phyloP scores from a whole-genome alignment of 1,140 invertebrate species.

The Drosophila ambigua region DNA sequence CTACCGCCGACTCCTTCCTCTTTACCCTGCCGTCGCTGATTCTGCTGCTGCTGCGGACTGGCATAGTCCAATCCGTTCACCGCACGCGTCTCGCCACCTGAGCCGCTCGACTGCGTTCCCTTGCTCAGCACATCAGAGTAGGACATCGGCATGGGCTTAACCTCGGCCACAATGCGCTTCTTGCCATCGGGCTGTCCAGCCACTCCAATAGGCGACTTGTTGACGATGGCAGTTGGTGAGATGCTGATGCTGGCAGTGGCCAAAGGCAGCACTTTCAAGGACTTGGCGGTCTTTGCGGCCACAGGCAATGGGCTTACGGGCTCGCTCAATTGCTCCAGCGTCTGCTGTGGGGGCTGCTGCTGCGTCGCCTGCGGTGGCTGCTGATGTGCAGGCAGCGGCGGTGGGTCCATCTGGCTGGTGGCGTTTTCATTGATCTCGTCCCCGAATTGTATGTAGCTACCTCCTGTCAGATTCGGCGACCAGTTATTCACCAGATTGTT shows the following conservation, averaged over 20 bases:
- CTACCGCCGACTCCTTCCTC: slow-evolving; percentile 51
- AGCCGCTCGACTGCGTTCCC: slow-evolving; percentile 71
- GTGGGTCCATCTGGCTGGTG: slow-evolving; percentile 28
- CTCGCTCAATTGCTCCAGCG: slow-evolving; percentile 19
- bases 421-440: slow-evolving; percentile 74
- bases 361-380: slow-evolving; percentile 2
- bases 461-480: slow-evolving; percentile 91
- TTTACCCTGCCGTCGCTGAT: slow-evolving; percentile 50
- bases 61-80: slow-evolving; percentile 41
- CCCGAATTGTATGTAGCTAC: slow-evolving; percentile 92
- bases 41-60: slow-evolving; percentile 17
- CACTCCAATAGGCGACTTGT: slow-evolving; percentile 72
- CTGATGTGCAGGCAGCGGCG: slow-evolving; percentile 6
- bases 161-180: slow-evolving; percentile 92
- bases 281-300: slow-evolving; percentile 29
- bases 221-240: slow-evolving; percentile 50
- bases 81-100: slow-evolving; percentile 26
- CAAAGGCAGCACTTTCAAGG: slow-evolving; percentile 27
- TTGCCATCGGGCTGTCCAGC: slow-evolving; percentile 74
- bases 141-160: slow-evolving; percentile 92
- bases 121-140: slow-evolving; percentile 93
- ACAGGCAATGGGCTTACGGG: slow-evolving; percentile 31
- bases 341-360: slow-evolving; percentile 7
- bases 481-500: slow-evolving; percentile 93
- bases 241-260: slow-evolving; percentile 43